phyloP scores from a whole-genome alignment of 2,888 invertebrate genomes.

The Opisthograptis luteolata region DNA sequence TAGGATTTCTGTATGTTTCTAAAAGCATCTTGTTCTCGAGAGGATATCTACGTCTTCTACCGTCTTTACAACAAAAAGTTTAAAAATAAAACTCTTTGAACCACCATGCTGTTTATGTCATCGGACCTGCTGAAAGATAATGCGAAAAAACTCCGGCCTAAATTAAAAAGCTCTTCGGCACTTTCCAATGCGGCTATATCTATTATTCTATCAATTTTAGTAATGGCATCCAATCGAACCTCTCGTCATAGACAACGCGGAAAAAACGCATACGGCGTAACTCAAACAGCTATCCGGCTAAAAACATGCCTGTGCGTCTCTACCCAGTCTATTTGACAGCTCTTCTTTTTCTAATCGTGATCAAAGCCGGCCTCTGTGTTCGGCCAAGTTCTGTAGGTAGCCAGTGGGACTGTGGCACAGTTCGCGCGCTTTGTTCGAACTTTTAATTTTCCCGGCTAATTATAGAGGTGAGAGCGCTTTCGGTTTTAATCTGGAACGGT shows the following conservation, averaged over 20 bases:
- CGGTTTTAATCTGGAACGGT: slow-evolving; percentile 4
- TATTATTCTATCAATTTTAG: too few species aligned
- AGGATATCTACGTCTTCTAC: too few species aligned
- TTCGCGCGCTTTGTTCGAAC: not conserved
- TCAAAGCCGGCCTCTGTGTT: slow-evolving; percentile 1
- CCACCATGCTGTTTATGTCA: too few species aligned
- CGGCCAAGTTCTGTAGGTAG: slow-evolving; percentile 7
- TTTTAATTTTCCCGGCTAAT: slow-evolving; percentile 7
- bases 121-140: too few species aligned
- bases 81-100: too few species aligned
- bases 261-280: not conserved
- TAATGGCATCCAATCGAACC: too few species aligned
- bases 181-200: too few species aligned
- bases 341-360: slow-evolving; percentile 16
- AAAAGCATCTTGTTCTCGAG: too few species aligned
- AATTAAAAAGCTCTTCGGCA: not conserved
- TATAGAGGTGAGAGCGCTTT: slow-evolving; percentile 7
- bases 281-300: not conserved
- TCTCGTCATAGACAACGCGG: too few species aligned
- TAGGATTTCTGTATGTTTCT: too few species aligned
- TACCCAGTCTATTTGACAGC: slow-evolving; percentile 13
- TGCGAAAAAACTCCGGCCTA: not conserved
- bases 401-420: slow-evolving; percentile 4
- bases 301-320: not conserved
- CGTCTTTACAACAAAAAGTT: too few species aligned